These are phyloP conservation scores for Salvelinus alpinus DNA, from an alignment of 2,113 vertebrate genomes.

Conservation along the genomic window DNA sequence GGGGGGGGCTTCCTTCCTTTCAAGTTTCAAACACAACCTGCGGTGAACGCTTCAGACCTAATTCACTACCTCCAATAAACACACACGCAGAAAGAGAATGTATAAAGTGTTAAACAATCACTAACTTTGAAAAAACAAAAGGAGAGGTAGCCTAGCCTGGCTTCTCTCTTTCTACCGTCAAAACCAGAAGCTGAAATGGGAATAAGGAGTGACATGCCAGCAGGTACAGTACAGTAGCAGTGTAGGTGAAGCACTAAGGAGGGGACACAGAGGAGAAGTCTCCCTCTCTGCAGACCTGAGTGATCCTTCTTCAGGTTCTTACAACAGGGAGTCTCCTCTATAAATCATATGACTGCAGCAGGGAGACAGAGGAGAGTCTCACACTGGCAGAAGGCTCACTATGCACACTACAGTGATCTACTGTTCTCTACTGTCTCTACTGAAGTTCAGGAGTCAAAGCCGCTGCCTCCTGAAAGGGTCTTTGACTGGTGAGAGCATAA, in stretches of 20 bases:
- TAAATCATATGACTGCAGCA: constrained; percentile 62
- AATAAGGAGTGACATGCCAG: constrained; percentile 60
- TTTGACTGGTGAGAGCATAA: constrained; percentile 40
- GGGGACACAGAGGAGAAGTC: constrained; percentile 32
- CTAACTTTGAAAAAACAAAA: constrained; percentile 62
- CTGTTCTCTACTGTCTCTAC: constrained; percentile 37
- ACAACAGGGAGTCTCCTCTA: constrained; percentile 66
- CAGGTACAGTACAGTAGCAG: constrained; percentile 15
- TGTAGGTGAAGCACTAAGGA: constrained; percentile 59
- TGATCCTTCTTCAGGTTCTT: constrained; percentile 64
- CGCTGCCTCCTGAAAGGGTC: constrained; percentile 45
- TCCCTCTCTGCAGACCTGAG: constrained; percentile 37
- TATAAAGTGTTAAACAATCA: constrained; percentile 76
- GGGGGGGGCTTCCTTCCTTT: constrained; percentile 62
- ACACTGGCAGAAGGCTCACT: constrained; percentile 48
- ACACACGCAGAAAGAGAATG: constrained; percentile 72
- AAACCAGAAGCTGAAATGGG: constrained; percentile 74
- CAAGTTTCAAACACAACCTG: constrained; percentile 76
- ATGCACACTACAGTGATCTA: constrained; percentile 10
- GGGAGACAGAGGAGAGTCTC: constrained; percentile 56
- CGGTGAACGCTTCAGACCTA: constrained; percentile 74
- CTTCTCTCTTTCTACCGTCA: constrained; percentile 65
- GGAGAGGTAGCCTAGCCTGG: constrained; percentile 46
- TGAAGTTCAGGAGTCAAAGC: constrained; percentile 48
- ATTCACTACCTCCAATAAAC: constrained; percentile 75